phyloP scores from a whole-genome alignment of 1,140 invertebrate species.

The Brachionus sp. region DNA sequence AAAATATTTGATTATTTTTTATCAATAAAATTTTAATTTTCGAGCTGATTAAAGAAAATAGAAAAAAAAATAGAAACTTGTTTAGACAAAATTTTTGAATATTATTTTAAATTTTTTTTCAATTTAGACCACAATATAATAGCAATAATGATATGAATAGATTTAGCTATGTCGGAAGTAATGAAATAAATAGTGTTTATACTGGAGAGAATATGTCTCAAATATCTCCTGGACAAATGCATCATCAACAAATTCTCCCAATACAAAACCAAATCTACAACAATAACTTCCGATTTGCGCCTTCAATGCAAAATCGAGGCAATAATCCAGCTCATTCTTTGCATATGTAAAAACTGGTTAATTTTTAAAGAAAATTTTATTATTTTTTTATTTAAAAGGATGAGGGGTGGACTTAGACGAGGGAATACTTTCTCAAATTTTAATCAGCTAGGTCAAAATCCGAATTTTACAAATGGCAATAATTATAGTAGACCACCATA shows the following conservation, averaged over 20 bases:
- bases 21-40: no score
- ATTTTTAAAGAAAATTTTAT: background rate
- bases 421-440: background rate
- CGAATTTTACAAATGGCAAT: background rate
- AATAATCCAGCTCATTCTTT: background rate
- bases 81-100: no score
- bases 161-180: no score
- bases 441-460: constrained; percentile 8
- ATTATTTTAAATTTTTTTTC: no score
- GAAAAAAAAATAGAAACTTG: no score
- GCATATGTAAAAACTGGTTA: background rate
- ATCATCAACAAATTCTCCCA: background rate
- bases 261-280: background rate
- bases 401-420: background rate
- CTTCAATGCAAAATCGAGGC: background rate
- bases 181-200: background rate
- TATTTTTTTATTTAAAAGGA: background rate
- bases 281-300: background rate
- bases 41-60: no score
- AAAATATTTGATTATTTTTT: no score
- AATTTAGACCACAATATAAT: background rate
- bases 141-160: background rate
- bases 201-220: background rate
- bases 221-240: background rate
- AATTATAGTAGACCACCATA: background rate